phyloP scores from a whole-genome alignment of 2,113 vertebrate species.

The Cranoglanis bouderius region DNA sequence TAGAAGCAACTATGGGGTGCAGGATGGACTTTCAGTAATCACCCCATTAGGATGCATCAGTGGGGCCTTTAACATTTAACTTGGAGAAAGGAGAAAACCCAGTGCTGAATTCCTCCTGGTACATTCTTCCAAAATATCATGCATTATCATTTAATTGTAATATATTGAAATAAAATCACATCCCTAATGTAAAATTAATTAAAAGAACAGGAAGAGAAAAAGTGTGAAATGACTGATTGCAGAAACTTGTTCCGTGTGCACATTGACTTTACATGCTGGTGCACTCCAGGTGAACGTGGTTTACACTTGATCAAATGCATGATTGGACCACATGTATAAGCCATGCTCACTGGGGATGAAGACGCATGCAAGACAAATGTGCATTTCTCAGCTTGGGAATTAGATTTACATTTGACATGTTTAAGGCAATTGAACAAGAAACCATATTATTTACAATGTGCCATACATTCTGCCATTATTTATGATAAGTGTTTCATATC shows the following conservation, averaged over 20 bases:
- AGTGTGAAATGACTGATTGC: neutral
- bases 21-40: conserved; percentile 31
- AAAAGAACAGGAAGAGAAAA: neutral
- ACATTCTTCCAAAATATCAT: neutral
- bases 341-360: conserved; percentile 28
- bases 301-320: conserved; percentile 42
- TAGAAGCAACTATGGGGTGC: conserved; percentile 12
- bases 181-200: neutral
- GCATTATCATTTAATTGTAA: neutral
- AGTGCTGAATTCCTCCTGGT: neutral
- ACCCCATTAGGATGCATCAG: conserved; percentile 39
- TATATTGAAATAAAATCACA: conserved; percentile 4
- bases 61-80: conserved; percentile 20
- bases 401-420: neutral
- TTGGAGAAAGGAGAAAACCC: neutral
- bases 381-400: neutral
- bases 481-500: neutral
- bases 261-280: conserved; percentile 48
- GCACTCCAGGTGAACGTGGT: conserved; percentile 19
- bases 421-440: conserved; percentile 4
- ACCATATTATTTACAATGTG: neutral
- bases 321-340: conserved; percentile 42
- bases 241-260: neutral
- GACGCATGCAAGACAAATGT: conserved; percentile 46
- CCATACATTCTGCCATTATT: no score